Conservation (phyloP, 1,140 invertebrate genomes). For the Rhagoletis pomonella region DNA sequence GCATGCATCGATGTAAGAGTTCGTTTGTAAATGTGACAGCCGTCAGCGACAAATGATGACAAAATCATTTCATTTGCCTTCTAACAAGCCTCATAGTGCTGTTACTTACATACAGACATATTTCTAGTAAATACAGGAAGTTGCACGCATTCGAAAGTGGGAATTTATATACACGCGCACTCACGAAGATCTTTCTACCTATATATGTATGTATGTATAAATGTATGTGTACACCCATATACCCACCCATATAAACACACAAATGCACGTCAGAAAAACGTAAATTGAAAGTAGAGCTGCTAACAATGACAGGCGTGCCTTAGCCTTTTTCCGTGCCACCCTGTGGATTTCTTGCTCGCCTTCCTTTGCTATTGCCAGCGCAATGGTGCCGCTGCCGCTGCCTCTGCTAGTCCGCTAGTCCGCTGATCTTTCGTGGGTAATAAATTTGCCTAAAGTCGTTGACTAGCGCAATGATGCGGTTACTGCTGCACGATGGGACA, state of each 20-base stretch:
- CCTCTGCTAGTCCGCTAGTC: not conserved
- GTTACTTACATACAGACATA: not conserved
- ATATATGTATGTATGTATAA: not conserved
- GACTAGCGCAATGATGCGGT: not conserved
- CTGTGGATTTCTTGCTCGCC: not conserved
- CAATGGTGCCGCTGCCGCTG: not conserved
- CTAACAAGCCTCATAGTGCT: not conserved
- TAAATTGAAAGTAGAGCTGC: not conserved
- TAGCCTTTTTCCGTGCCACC: not conserved
- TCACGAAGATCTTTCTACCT: not conserved
- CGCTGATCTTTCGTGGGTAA: not conserved
- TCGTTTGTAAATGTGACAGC: conserved; percentile 33
- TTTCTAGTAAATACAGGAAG: not conserved
- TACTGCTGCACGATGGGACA: not conserved
- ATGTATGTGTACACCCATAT: no score
- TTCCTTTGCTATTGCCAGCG: not conserved
- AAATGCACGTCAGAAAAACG: no score
- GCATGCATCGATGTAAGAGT: not conserved
- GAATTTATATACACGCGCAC: not conserved
- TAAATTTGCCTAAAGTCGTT: conserved; percentile 39
- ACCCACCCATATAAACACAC: no score
- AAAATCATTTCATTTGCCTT: conserved; percentile 51
- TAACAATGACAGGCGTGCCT: conserved; percentile 17
- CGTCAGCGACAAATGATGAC: conserved; percentile 54
- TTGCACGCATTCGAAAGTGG: not conserved